These are phyloP conservation scores for Lepidurus couesii DNA, from an alignment of 1,140 invertebrate species.

Conservation along the genomic window DNA sequence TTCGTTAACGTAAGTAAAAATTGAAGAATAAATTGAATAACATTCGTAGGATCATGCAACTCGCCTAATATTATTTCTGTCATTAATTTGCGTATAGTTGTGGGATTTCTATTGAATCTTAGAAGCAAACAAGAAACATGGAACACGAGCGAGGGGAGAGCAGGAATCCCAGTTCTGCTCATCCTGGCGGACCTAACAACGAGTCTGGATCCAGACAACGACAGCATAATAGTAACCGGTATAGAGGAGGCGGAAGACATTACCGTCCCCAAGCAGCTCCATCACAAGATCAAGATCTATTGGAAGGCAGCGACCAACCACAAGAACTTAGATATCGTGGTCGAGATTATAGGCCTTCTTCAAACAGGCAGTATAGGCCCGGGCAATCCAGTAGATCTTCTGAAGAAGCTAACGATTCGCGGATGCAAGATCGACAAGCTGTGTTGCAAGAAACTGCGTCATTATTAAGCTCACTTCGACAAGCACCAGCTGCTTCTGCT, in stretches of 20 bases:
- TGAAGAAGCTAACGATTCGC: background rate
- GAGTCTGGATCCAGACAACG: background rate
- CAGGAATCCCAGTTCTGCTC: background rate
- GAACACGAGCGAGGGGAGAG: background rate
- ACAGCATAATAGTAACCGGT: background rate
- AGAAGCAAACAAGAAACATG: background rate
- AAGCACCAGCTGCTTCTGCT: background rate
- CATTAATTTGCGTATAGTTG: no score
- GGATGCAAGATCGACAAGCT: constrained; percentile 6
- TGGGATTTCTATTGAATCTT: background rate
- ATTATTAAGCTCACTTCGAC: background rate
- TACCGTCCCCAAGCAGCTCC: background rate
- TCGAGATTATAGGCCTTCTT: background rate
- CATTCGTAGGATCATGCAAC: no score
- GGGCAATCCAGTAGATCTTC: background rate
- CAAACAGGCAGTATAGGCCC: background rate
- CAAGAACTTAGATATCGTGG: background rate
- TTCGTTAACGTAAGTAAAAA: no score
- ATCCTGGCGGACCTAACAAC: background rate
- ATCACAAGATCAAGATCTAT: background rate
- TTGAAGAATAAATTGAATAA: no score
- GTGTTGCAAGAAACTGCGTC: background rate
- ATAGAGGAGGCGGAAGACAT: background rate
- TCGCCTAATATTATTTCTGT: no score
- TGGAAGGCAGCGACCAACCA: background rate